Evolutionary conservation across 2,797 vertebrate species (phyloP).

Genomic region (Phalanger gymnotis): DNA sequence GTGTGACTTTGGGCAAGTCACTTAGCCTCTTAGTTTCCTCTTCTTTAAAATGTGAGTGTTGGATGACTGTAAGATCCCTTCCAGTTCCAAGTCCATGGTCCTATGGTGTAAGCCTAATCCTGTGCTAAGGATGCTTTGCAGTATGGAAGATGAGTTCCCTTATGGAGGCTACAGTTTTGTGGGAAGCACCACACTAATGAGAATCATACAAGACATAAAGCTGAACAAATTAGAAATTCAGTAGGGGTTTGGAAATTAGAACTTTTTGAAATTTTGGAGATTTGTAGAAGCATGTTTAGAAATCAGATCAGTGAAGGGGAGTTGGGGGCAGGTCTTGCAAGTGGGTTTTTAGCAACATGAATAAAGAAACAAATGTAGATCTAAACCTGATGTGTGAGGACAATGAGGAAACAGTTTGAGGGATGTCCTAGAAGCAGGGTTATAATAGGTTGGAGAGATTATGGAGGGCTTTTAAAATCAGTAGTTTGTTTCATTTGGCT

Average conservation of each 20-base stretch:
- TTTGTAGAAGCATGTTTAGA: not conserved
- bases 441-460: not conserved
- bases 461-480: not conserved
- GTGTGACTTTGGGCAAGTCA: not conserved
- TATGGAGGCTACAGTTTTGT: not conserved
- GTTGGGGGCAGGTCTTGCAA: not conserved
- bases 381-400: not conserved
- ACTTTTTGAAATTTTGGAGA: not conserved
- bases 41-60: not conserved
- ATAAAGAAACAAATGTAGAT: not conserved
- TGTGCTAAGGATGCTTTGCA: not conserved
- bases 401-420: not conserved
- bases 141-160: not conserved
- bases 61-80: not conserved
- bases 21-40: not conserved
- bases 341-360: not conserved
- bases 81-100: not conserved
- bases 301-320: not conserved
- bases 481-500: not conserved
- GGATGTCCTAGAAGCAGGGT: not conserved
- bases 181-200: not conserved
- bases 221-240: not conserved
- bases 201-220: not conserved
- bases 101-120: not conserved
- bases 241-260: not conserved